Conservation (phyloP, 2,888 invertebrate species). For the Drosophila subsilvestris region DNA sequence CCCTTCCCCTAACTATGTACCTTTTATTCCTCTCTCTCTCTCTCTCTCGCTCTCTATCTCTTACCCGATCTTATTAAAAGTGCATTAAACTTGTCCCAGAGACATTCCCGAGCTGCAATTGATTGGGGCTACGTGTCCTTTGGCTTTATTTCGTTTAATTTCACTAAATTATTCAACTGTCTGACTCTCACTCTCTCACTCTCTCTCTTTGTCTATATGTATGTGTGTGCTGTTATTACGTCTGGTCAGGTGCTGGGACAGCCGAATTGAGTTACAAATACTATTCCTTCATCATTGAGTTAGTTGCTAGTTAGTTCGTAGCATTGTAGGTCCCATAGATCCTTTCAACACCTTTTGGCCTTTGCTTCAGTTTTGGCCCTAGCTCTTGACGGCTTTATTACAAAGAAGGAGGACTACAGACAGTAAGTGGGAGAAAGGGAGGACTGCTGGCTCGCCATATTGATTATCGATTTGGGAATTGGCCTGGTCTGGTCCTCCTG, state of each 20-base stretch:
- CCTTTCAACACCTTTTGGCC: constrained; percentile 69
- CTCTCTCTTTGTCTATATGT: constrained; percentile 10
- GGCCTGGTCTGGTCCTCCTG: constrained; percentile 35
- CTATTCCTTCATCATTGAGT: constrained; percentile 52
- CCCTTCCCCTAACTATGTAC: neutral
- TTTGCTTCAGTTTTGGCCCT: neutral
- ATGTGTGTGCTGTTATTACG: constrained; percentile 38
- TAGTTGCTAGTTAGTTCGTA: constrained; percentile 57
- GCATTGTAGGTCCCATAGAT: constrained; percentile 62
- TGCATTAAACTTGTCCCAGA: constrained; percentile 76
- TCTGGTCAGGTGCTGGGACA: constrained; percentile 43
- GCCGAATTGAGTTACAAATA: constrained; percentile 38
- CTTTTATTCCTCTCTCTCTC: neutral
- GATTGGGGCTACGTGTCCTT: constrained; percentile 70
- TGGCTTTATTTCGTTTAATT: constrained; percentile 28
- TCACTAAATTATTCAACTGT: constrained; percentile 69
- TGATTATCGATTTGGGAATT: constrained; percentile 84
- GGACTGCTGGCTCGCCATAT: constrained; percentile 77
- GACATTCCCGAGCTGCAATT: constrained; percentile 64
- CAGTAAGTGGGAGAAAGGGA: constrained; percentile 6
- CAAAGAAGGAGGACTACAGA: neutral
- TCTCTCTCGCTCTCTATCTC: neutral
- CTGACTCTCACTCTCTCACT: constrained; percentile 36
- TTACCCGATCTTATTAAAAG: constrained; percentile 74
- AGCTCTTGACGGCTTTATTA: constrained; percentile 69